These are phyloP conservation scores for Ceuthmochares aereus DNA, from an alignment of 2,113 vertebrate species.

Conservation along the genomic window DNA sequence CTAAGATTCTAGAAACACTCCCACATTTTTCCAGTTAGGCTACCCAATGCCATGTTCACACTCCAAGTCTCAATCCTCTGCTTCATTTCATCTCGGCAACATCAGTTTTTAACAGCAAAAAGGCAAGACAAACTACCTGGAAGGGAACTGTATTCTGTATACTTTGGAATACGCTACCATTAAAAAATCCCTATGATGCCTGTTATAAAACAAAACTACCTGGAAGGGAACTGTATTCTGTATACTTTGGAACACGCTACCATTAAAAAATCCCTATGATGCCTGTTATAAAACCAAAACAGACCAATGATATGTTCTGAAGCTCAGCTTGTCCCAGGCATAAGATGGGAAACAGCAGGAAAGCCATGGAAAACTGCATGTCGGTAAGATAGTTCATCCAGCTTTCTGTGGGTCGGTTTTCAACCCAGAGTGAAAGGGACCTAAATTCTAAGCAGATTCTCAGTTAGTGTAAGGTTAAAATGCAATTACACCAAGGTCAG, in stretches of 20 bases:
- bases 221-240: neutral
- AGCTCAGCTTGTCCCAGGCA: neutral
- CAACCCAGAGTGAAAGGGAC: neutral
- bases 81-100: neutral
- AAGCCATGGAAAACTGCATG: neutral
- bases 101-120: neutral
- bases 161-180: neutral
- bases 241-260: neutral
- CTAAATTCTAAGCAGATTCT: neutral
- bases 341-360: neutral
- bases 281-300: neutral
- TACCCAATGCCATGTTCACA: neutral
- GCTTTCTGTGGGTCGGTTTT: neutral
- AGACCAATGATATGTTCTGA: neutral
- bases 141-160: neutral
- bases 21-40: neutral
- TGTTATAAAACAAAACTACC: neutral
- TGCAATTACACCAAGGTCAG: fast-evolving
- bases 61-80: neutral
- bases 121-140: neutral
- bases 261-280: neutral
- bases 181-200: neutral
- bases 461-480: neutral
- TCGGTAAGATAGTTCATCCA: neutral
- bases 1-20: neutral